Conservation (phyloP, 2,113 vertebrate genomes). For the Myanophis thanlyinensis region DNA sequence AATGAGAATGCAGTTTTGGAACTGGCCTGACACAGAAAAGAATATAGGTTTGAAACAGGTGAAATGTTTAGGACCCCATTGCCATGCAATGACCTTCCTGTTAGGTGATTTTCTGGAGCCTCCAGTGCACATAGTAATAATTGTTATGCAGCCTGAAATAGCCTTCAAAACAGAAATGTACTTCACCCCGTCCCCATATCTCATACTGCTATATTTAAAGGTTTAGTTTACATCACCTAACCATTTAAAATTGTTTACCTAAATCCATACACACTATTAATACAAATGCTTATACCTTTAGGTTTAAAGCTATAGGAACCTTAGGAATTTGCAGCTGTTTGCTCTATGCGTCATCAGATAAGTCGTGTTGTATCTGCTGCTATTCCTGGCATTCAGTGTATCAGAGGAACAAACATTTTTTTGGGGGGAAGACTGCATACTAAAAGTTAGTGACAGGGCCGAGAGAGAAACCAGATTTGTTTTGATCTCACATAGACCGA, state of each 20-base stretch:
- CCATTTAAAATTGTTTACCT: not conserved
- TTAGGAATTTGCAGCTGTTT: slow-evolving; percentile 13
- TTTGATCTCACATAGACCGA: not conserved
- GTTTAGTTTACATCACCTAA: not conserved
- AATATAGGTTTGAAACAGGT: not conserved
- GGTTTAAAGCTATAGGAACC: not conserved
- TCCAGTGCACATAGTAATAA: not conserved
- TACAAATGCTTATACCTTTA: not conserved
- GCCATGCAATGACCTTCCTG: not conserved
- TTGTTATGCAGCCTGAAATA: not conserved
- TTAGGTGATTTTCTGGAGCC: not conserved
- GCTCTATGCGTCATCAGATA: not conserved
- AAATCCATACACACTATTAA: not conserved
- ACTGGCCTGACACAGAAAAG: not conserved
- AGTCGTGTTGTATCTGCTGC: not conserved
- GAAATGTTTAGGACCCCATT: not conserved
- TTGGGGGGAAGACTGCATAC: slow-evolving; percentile 1
- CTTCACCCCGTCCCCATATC: not conserved
- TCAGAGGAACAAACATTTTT: not conserved
- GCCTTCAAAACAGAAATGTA: not conserved
- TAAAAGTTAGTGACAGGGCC: not conserved
- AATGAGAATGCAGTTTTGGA: not conserved
- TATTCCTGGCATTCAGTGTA: slow-evolving; percentile 6
- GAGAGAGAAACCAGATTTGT: not conserved
- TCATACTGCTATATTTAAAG: not conserved